These are phyloP conservation scores for Conops quadrifasciatus DNA, from an alignment of 2,888 invertebrate species.

Conservation along the genomic window DNA sequence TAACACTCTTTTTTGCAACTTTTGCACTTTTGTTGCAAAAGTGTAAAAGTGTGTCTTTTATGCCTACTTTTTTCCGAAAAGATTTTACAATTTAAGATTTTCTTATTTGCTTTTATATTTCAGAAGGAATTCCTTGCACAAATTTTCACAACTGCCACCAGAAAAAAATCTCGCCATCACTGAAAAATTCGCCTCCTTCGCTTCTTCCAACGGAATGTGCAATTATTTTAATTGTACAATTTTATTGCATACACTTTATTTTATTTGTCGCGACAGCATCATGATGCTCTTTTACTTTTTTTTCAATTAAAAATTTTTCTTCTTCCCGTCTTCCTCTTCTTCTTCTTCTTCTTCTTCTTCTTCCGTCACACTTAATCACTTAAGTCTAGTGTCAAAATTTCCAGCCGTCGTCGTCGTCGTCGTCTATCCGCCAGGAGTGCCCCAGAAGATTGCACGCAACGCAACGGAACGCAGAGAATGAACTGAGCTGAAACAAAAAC, in stretches of 20 bases:
- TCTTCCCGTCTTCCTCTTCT: neutral
- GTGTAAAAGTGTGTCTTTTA: too few relatives aligned
- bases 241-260: too few relatives aligned
- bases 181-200: too few relatives aligned
- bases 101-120: neutral
- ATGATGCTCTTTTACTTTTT: neutral
- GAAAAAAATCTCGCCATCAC: neutral
- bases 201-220: neutral
- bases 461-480: slow-evolving; percentile 46
- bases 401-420: slow-evolving; percentile 10
- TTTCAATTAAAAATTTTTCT: neutral
- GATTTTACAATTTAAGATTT: slow-evolving; percentile 14
- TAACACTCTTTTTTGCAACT: too few relatives aligned
- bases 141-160: neutral
- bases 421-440: slow-evolving; percentile 14
- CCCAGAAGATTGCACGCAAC: slow-evolving; percentile 34
- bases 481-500: slow-evolving; percentile 42
- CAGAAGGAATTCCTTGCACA: neutral
- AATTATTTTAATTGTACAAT: too few relatives aligned
- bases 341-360: neutral
- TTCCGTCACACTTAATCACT: neutral
- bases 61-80: slow-evolving; percentile 7
- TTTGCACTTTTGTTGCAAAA: slow-evolving; percentile 4
- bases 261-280: too few relatives aligned
- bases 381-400: neutral